Conservation (phyloP, 2,888 invertebrate species). For the Orchesella flavescens region DNA sequence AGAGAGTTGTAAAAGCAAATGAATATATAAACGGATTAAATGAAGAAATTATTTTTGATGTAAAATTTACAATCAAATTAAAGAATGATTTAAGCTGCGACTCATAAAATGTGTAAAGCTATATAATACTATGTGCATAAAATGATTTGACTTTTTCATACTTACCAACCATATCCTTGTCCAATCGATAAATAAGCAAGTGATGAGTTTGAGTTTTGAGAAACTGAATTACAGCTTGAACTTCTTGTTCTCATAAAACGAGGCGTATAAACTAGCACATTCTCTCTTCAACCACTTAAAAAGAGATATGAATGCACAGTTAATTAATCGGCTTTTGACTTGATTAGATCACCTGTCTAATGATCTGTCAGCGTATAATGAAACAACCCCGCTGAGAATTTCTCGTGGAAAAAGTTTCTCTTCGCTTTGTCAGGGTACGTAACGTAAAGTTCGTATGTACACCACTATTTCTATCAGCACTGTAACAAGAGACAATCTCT, state of each 20-base stretch:
- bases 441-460: neutral
- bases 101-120: too few relatives aligned
- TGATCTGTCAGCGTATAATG: slow-evolving; percentile 58
- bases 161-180: neutral
- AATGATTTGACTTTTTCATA: neutral
- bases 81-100: too few relatives aligned
- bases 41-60: too few relatives aligned
- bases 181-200: too few relatives aligned
- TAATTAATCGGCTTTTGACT: slow-evolving; percentile 55
- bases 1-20: neutral
- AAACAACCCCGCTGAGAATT: slow-evolving; percentile 51
- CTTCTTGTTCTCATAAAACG: too few relatives aligned
- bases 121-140: too few relatives aligned
- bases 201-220: too few relatives aligned
- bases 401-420: slow-evolving; percentile 2
- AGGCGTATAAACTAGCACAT: neutral
- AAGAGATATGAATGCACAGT: slow-evolving; percentile 30
- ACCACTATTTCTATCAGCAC: neutral
- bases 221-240: too few relatives aligned
- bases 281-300: slow-evolving; percentile 1
- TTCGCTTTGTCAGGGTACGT: neutral
- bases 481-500: too few relatives aligned
- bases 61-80: too few relatives aligned
- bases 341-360: slow-evolving; percentile 63
- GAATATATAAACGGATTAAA: too few relatives aligned